Base-by-base conservation (phyloP, 1,140 invertebrate species). In the Augochlora pura region DNA sequence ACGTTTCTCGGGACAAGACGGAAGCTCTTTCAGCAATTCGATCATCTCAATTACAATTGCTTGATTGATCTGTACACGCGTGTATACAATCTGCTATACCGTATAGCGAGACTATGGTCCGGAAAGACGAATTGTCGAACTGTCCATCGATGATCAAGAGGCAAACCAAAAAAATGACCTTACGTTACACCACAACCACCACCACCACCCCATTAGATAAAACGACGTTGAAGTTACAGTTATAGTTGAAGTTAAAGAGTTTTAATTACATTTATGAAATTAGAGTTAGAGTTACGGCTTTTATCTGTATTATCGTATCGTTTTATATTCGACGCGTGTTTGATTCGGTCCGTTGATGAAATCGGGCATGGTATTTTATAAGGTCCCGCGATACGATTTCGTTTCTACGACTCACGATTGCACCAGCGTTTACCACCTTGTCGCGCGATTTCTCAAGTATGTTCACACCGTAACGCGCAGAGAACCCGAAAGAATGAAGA, bases 381-480 rank as follows among this genome's bases (percentile, higher is more conserved):
- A 12, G 32, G 39, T 21, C 18, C 25, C 54, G 42, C n/a, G 23
- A 82, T 46, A 46, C 67, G 54, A 74, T 84, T 46, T 75, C 72
- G 72, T 68, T 82, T 64, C 59, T 68, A 23, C 49, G 67, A 72
- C 39, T 80, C 78, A 63, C 81, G 78, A 64, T 60, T 72, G 63
- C 72, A 76, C 68, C 68, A 69, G 68, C 73, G 79, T 81, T 83
- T 77, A 77, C 64, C 74, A 66, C 69, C 73, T 84, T 74, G 60
- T 78, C 75, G 75, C 75, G 60, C 82, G 70, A 84, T 70, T 52
- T 70, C 69, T 78, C 69, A 78, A 62, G 66, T 71, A 69, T 62
- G 69, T 84, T 82, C 82, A 84, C 81, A 69, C 75, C 75, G 81
- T 84, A 84, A 82, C 75, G 82, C 76, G 82, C 64, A 78, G 74